phyloP scores from a whole-genome alignment of 2,888 invertebrate species.

The Xanthorhoe spadicearia region DNA sequence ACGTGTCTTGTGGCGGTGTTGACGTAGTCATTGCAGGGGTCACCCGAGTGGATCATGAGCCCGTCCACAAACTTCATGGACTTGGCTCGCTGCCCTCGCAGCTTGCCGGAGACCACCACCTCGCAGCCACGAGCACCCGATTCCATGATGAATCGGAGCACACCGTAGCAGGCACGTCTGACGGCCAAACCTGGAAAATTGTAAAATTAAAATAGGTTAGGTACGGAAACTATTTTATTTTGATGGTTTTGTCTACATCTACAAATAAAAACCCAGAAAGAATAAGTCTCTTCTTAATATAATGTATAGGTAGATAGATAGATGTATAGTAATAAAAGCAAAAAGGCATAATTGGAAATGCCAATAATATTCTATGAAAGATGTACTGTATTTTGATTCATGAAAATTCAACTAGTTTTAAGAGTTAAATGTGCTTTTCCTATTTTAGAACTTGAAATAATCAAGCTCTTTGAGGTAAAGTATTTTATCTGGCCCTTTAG shows the following conservation, averaged over 20 bases:
- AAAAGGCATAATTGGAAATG: no score
- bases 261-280: no score
- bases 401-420: no score
- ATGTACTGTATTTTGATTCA: no score
- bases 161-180: conserved; percentile 98
- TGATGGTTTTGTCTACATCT: not conserved
- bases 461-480: conserved; percentile 32
- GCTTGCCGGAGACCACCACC: conserved; percentile 99
- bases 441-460: conserved; percentile 20
- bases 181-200: conserved; percentile 85
- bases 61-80: conserved; percentile 99
- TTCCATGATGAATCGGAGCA: conserved; percentile 99
- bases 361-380: no score
- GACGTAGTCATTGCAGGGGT: conserved; percentile 99
- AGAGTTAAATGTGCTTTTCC: conserved; percentile 1
- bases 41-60: conserved; percentile 99
- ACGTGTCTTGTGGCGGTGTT: conserved; percentile 99
- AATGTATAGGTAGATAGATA: no score
- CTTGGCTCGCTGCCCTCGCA: conserved; percentile 99
- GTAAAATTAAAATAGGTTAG: not conserved
- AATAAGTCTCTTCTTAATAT: no score
- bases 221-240: not conserved
- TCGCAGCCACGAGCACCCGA: conserved; percentile 98
- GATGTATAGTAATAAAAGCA: no score
- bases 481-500: conserved; percentile 47